These are phyloP conservation scores for Lithobates sylvaticus DNA, from an alignment of 2,797 vertebrate genomes.

Conservation along the genomic window DNA sequence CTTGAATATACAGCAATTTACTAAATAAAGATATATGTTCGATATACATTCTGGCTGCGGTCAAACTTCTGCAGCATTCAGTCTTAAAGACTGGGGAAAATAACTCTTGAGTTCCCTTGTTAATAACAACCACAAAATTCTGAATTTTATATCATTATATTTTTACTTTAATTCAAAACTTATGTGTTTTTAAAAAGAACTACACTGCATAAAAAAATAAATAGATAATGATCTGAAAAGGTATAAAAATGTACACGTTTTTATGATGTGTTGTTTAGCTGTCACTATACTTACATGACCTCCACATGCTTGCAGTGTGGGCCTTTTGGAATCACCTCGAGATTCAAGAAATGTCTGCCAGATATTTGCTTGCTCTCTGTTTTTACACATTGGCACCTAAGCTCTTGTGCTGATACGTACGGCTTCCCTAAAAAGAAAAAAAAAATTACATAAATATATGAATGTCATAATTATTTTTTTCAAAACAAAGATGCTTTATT, in stretches of 20 bases:
- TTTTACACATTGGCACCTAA: slow-evolving; percentile 74
- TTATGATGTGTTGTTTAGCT: background rate
- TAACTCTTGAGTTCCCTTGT: no score
- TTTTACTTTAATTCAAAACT: background rate
- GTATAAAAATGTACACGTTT: background rate
- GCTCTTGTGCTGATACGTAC: slow-evolving; percentile 62
- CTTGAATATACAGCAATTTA: no score
- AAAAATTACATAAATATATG: background rate
- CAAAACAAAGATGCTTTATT: no score
- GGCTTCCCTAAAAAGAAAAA: slow-evolving; percentile 16
- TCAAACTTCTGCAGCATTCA: no score
- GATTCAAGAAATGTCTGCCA: slow-evolving; percentile 67
- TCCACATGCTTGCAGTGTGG: slow-evolving; percentile 74
- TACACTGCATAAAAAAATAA: background rate
- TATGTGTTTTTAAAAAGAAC: background rate
- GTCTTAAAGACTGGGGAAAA: no score
- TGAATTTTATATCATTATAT: no score
- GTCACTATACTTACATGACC: slow-evolving; percentile 75
- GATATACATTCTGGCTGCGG: no score
- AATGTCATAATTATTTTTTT: background rate
- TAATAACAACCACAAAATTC: no score
- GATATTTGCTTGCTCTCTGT: slow-evolving; percentile 66
- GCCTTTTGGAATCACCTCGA: slow-evolving; percentile 73
- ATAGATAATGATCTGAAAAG: background rate
- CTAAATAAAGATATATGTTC: no score